Evolutionary conservation across 2,797 vertebrate genomes (phyloP).

Genomic region (Coranthus polyacanthus): DNA sequence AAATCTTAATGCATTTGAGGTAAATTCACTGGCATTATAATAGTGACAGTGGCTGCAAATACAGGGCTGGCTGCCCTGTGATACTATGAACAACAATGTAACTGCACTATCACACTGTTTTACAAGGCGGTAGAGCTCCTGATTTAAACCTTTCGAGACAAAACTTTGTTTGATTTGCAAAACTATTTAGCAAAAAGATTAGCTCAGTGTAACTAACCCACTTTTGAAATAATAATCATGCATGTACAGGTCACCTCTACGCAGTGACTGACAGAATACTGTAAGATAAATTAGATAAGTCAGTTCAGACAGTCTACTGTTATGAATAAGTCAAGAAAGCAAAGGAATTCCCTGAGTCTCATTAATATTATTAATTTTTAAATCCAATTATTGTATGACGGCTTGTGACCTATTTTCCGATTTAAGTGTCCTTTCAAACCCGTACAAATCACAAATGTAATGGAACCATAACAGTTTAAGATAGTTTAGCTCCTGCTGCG

Average conservation of each 20-base stretch:
- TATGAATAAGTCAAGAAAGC: slow-evolving; percentile 82
- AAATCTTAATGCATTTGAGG: too few species aligned
- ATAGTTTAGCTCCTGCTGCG: slow-evolving; percentile 28
- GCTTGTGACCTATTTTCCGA: slow-evolving; percentile 83
- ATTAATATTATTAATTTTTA: slow-evolving; percentile 87
- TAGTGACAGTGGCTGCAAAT: too few species aligned
- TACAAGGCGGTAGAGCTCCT: neutral
- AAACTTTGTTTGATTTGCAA: neutral
- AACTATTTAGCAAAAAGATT: neutral
- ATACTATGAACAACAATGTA: too few species aligned
- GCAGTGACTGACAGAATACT: slow-evolving; percentile 51
- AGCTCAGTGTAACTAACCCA: slow-evolving; percentile 28
- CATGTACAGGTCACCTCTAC: slow-evolving; percentile 34
- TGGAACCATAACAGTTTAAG: slow-evolving; percentile 38
- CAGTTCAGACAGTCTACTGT: slow-evolving; percentile 72
- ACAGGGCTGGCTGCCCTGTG: too few species aligned
- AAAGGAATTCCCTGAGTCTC: slow-evolving; percentile 78
- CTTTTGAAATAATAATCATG: slow-evolving; percentile 40
- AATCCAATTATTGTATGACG: slow-evolving; percentile 83
- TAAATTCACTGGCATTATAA: too few species aligned
- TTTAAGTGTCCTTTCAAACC: slow-evolving; percentile 76
- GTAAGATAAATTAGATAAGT: slow-evolving; percentile 72
- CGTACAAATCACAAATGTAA: slow-evolving; percentile 47
- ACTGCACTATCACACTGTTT: too few species aligned
- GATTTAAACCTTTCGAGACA: neutral